These are phyloP conservation scores for Euwallacea similis DNA, from an alignment of 1,140 invertebrate species.

Conservation along the genomic window DNA sequence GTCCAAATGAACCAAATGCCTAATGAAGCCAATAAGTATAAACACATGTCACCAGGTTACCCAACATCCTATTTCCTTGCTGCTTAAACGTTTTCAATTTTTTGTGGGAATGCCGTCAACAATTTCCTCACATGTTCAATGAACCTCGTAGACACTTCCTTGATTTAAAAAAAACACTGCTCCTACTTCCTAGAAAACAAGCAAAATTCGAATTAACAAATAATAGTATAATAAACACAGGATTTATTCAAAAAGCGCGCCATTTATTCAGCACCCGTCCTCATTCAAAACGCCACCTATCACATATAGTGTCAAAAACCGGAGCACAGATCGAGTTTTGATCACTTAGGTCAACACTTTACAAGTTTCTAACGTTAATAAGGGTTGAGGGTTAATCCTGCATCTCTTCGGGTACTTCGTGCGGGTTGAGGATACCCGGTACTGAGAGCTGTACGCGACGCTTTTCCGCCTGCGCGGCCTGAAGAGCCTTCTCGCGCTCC, in stretches of 20 bases:
- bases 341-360: constrained; percentile 33
- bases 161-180: constrained; percentile 8
- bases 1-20: too few species aligned
- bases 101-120: too few species aligned
- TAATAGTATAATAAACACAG: constrained; percentile 3
- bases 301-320: constrained; percentile 8
- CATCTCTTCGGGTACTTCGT: constrained; percentile 97
- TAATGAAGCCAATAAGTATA: too few species aligned
- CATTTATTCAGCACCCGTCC: background rate
- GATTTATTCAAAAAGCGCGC: background rate
- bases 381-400: constrained; percentile 71
- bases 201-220: background rate
- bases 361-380: constrained; percentile 34
- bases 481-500: constrained; percentile 87
- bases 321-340: constrained; percentile 16
- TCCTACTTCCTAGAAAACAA: background rate
- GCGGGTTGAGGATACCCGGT: constrained; percentile 95
- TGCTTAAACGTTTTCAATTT: too few species aligned
- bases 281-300: constrained; percentile 13
- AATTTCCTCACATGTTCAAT: too few species aligned
- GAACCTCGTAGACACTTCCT: too few species aligned
- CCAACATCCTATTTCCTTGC: too few species aligned
- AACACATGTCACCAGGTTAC: too few species aligned
- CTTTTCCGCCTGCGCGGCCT: constrained; percentile 91
- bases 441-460: constrained; percentile 88